These are phyloP conservation scores for Kuschelorhynchus macadamiae DNA, from an alignment of 2,888 invertebrate species.

Conservation along the genomic window DNA sequence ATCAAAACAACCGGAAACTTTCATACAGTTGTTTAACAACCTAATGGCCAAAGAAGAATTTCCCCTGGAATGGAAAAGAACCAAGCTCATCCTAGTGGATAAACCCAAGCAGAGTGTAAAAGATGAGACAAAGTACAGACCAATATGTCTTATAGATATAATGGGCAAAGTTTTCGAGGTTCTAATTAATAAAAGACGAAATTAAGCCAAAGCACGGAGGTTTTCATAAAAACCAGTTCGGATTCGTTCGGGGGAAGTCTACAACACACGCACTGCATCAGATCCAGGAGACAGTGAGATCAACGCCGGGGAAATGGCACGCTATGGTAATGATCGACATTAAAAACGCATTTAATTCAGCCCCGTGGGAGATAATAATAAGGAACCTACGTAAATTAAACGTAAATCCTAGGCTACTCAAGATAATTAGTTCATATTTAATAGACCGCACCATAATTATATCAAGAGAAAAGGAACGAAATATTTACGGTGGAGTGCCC, in stretches of 20 bases:
- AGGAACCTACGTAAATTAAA: background rate
- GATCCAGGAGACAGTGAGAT: background rate
- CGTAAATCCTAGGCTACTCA: background rate
- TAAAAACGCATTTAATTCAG: constrained; percentile 9
- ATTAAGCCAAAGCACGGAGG: background rate
- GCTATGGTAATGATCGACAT: background rate
- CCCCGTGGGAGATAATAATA: constrained; percentile 5
- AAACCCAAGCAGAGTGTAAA: background rate
- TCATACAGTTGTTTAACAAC: background rate
- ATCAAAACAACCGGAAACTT: background rate
- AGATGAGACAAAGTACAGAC: constrained; percentile 1
- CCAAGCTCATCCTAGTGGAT: background rate
- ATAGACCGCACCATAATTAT: background rate
- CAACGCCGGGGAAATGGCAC: background rate
- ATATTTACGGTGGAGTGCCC: constrained; percentile 33
- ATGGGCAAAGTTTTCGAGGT: constrained; percentile 20
- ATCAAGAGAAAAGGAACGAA: background rate
- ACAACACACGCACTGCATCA: background rate
- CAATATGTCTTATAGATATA: constrained; percentile 26
- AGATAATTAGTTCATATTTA: background rate
- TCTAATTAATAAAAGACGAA: constrained; percentile 1
- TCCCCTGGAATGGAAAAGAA: background rate
- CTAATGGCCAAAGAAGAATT: background rate
- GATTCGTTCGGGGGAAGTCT: background rate
- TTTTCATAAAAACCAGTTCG: constrained; percentile 9